Evolutionary conservation across 2,113 vertebrate genomes (phyloP).

Genomic region (Pipa parva): DNA sequence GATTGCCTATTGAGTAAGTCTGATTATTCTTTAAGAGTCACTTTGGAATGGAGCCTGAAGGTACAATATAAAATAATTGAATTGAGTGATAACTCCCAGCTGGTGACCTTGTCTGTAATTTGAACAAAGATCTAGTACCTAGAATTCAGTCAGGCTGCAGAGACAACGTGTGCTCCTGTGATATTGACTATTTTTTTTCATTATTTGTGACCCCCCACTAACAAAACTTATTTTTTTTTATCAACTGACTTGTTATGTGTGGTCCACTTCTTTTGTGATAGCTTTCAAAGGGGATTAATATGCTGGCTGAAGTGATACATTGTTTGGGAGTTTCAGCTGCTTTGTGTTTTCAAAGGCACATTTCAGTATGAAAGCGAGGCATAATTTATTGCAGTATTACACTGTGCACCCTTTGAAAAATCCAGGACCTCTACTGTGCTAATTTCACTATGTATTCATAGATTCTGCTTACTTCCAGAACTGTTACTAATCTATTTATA

Average conservation of each 20-base stretch:
- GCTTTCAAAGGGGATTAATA: not conserved
- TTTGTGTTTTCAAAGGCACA: conserved; percentile 3
- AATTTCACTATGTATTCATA: conserved; percentile 11
- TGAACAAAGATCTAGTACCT: conserved; percentile 54
- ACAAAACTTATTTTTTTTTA: conserved; percentile 42
- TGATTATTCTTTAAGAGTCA: conserved; percentile 67
- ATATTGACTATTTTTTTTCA: conserved; percentile 34
- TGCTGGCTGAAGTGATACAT: not conserved
- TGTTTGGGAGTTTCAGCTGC: conserved; percentile 3
- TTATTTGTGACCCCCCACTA: conserved; percentile 22
- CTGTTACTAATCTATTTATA: conserved; percentile 6
- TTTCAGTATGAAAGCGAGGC: conserved; percentile 2
- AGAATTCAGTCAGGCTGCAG: conserved; percentile 50
- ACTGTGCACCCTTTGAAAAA: conserved; percentile 10
- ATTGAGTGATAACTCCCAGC: conserved; percentile 61
- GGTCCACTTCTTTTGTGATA: not conserved
- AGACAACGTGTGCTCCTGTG: conserved; percentile 46
- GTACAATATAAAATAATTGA: conserved; percentile 70
- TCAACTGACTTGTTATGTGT: conserved; percentile 30
- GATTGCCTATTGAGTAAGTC: conserved; percentile 68
- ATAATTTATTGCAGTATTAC: conserved; percentile 4
- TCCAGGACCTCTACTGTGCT: conserved; percentile 13
- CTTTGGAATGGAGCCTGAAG: conserved; percentile 65
- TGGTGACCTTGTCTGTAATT: conserved; percentile 63
- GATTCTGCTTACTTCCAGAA: not conserved